Percentiles rank a stretch among this genome's conserved stretches.
Evolutionary conservation across 2,113 vertebrate genomes (phyloP).

Genomic region (Corapipo altera): DNA sequence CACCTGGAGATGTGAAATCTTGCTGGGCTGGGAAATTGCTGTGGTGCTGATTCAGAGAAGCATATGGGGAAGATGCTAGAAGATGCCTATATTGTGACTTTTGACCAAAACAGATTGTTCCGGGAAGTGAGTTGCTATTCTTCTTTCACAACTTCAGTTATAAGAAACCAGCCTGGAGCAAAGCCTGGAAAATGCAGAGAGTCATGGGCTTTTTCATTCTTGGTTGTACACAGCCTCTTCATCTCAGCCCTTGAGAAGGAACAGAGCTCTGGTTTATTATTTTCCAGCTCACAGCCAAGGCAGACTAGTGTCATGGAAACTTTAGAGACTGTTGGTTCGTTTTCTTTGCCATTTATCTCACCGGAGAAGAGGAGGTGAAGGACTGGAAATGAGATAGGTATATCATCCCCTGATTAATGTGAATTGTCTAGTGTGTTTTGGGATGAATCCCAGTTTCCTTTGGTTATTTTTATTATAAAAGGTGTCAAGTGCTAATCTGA

Average conservation of each 20-base stretch:
- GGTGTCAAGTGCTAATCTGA: not conserved
- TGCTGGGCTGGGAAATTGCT: not conserved
- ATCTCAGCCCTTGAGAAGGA: not conserved
- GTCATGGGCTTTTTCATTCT: not conserved
- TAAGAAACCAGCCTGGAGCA: not conserved
- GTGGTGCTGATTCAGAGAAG: not conserved
- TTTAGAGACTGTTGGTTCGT: not conserved
- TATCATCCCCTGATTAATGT: not conserved
- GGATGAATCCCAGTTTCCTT: not conserved
- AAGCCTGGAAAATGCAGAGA: not conserved
- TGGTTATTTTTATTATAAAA: slow-evolving; percentile 12
- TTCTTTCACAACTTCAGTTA: not conserved
- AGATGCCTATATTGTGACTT: not conserved
- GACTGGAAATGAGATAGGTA: not conserved
- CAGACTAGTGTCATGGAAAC: not conserved
- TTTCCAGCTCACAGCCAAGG: not conserved
- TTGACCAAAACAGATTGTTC: not conserved
- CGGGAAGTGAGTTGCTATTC: not conserved
- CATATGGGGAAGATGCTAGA: not conserved
- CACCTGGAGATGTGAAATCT: not conserved
- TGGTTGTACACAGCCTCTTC: not conserved
- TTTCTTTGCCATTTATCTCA: slow-evolving; percentile 20
- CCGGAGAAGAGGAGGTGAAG: not conserved
- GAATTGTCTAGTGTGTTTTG: not conserved
- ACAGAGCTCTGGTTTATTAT: not conserved